phyloP scores from a whole-genome alignment of 2,797 vertebrate genomes.

The Onychomys leucogaster region DNA sequence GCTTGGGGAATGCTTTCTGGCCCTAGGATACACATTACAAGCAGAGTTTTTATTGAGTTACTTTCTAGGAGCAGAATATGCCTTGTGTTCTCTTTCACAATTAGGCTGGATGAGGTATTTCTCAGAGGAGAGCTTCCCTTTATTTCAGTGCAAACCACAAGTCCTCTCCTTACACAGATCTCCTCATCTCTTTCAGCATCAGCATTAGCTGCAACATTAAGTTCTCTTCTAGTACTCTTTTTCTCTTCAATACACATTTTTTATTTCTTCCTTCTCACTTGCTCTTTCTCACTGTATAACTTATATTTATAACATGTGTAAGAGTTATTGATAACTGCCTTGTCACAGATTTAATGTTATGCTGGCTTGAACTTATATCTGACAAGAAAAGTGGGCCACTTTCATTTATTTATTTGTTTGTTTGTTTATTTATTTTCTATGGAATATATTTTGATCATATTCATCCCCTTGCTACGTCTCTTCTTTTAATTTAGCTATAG shows the following conservation, averaged over 20 bases:
- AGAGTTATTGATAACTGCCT: neutral
- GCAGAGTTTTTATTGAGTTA: neutral
- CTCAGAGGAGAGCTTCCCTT: neutral
- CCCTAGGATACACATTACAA: neutral
- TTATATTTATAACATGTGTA: neutral
- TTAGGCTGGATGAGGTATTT: neutral
- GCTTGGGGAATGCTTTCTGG: neutral
- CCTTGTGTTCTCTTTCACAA: neutral
- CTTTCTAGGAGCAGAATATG: neutral
- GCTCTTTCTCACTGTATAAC: neutral
- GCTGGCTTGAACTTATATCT: neutral
- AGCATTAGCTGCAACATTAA: too few species aligned
- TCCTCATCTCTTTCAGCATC: neutral
- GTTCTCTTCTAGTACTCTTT: too few species aligned
- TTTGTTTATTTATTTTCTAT: too few species aligned
- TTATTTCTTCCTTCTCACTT: neutral
- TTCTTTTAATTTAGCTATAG: too few species aligned
- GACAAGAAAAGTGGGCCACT: too few species aligned
- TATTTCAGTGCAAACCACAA: neutral
- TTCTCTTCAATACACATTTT: neutral
- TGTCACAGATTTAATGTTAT: neutral
- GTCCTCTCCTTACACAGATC: neutral
- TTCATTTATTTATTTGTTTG: too few species aligned
- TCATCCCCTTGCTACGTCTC: too few species aligned
- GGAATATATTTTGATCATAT: too few species aligned